Conservation (phyloP, 64 coral and sea anemone genomes). For the Dendronephthya gigantea region DNA sequence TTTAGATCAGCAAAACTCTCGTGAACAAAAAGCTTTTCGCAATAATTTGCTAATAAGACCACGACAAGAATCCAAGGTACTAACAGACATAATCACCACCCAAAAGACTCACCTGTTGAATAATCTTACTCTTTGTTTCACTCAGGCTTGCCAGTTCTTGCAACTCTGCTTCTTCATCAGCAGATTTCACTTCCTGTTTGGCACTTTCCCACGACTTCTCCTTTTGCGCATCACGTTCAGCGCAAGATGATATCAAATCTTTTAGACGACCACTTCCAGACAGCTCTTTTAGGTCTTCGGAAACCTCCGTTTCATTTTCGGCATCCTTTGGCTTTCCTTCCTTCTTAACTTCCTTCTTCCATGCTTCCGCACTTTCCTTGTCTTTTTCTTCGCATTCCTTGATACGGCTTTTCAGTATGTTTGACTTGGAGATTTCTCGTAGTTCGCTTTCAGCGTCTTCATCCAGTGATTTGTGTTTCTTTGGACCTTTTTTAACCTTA, state of each 20-base stretch:
- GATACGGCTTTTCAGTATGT: not conserved
- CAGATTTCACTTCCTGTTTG: not conserved
- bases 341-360: not conserved
- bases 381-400: constrained; percentile 10
- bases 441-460: not conserved
- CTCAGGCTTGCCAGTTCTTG: not conserved
- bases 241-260: constrained; percentile 7
- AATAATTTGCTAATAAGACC: no score
- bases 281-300: not conserved
- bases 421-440: not conserved
- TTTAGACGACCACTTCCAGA: not conserved
- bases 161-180: not conserved
- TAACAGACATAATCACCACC: no score
- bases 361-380: not conserved
- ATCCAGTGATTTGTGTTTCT: not conserved
- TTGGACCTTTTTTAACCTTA: not conserved
- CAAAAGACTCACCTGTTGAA: not conserved
- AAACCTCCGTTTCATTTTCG: not conserved
- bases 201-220: not conserved
- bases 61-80: no score
- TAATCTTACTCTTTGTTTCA: not conserved
- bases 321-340: not conserved
- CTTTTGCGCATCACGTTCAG: not conserved
- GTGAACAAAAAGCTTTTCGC: no score
- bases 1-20: no score